Conservation (phyloP, 2,113 vertebrate species). For the Semnornis frantzii region DNA sequence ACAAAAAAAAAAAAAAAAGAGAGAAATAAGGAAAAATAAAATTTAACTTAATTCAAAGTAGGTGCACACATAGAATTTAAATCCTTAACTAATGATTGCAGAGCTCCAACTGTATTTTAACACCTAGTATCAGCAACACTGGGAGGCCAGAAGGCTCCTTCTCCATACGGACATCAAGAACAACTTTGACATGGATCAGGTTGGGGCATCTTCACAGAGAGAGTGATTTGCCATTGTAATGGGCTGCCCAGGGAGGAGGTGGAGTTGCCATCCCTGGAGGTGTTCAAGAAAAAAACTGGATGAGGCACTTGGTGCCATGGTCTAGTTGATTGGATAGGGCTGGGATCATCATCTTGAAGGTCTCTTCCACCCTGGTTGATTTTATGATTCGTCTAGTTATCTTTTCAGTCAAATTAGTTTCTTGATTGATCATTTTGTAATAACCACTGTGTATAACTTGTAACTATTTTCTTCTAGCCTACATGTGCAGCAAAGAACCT, state of each 20-base stretch:
- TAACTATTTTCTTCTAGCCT: neutral
- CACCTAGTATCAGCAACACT: neutral
- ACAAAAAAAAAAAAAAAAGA: neutral
- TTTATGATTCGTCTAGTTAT: neutral
- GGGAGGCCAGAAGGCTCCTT: neutral
- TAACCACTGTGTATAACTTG: neutral
- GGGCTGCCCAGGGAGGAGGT: too few species aligned
- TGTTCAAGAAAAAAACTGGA: too few species aligned
- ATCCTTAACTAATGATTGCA: neutral
- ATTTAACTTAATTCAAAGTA: neutral
- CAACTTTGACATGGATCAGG: neutral
- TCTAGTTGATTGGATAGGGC: too few species aligned
- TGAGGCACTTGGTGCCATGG: too few species aligned
- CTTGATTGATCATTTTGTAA: rapidly evolving
- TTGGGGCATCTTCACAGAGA: neutral
- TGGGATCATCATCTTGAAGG: too few species aligned
- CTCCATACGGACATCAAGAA: neutral
- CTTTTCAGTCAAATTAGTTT: neutral
- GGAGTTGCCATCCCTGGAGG: too few species aligned
- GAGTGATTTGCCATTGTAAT: too few species aligned
- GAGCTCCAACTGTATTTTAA: neutral
- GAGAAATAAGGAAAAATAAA: too few species aligned
- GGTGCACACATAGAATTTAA: neutral
- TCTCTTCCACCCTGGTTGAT: too few species aligned
- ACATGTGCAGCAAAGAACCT: neutral